phyloP scores from a whole-genome alignment of 2,113 vertebrate genomes.

The Chaetodon auriga region DNA sequence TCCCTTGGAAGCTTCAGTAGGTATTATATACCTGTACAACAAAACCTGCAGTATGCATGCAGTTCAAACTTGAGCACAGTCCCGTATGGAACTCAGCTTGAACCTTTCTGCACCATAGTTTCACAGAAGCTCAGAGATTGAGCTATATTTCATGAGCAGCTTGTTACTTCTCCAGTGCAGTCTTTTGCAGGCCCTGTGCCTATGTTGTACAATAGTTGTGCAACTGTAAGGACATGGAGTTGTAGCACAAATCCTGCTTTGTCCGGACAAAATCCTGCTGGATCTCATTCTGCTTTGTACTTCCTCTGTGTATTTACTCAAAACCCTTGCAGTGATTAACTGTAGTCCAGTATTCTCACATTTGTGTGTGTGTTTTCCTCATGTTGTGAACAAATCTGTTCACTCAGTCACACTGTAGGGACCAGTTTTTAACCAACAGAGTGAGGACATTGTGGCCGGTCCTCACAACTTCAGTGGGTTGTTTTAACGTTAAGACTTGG shows the following conservation, averaged over 20 bases:
- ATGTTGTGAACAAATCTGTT: too few relatives aligned
- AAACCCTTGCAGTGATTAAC: conserved; percentile 25
- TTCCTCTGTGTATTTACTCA: conserved; percentile 12
- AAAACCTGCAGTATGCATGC: background rate
- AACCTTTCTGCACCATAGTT: background rate
- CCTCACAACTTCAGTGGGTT: too few relatives aligned
- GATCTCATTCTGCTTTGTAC: conserved; percentile 34
- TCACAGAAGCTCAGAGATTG: background rate
- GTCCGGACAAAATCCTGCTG: conserved; percentile 30
- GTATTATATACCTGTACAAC: background rate
- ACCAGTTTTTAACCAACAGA: too few relatives aligned
- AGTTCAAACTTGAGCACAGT: background rate
- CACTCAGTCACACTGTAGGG: too few relatives aligned
- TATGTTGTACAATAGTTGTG: background rate
- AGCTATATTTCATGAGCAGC: conserved; percentile 26
- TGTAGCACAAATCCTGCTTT: conserved; percentile 41
- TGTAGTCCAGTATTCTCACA: background rate
- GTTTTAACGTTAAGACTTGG: too few relatives aligned
- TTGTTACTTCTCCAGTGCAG: background rate
- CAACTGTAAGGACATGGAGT: background rate
- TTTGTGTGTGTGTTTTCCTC: too few relatives aligned
- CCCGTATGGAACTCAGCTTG: conserved; percentile 2
- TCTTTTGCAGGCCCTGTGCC: conserved; percentile 17
- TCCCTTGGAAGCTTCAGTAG: background rate
- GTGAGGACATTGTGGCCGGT: too few relatives aligned